These are phyloP conservation scores for Luffia ferchaultella DNA, from an alignment of 2,888 invertebrate species.

Conservation along the genomic window DNA sequence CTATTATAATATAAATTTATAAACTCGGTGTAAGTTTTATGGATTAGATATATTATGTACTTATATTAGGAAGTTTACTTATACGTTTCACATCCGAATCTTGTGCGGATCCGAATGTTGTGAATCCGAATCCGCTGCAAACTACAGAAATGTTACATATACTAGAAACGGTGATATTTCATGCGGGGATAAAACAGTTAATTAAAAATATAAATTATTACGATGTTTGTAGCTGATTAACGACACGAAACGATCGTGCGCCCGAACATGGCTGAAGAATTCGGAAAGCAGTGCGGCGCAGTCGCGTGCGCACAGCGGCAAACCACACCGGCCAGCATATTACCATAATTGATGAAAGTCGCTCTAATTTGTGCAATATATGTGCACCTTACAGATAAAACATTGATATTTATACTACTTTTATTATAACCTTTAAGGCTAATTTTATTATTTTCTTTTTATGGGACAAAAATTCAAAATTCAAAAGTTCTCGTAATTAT, in stretches of 20 bases:
- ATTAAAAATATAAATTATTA: neutral
- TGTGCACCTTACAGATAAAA: slow-evolving; percentile 12
- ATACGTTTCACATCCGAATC: neutral
- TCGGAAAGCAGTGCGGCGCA: slow-evolving; percentile 38
- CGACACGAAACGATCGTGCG: neutral
- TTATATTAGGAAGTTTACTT: neutral
- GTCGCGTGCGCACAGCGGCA: slow-evolving; percentile 30
- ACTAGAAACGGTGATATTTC: neutral
- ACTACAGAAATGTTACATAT: neutral
- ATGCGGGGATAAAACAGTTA: neutral
- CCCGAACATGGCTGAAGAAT: slow-evolving; percentile 23
- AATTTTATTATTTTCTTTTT: no score
- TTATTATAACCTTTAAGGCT: no score
- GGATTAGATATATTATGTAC: neutral
- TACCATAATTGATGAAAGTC: slow-evolving; percentile 63
- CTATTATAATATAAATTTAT: no score
- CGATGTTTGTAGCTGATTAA: neutral
- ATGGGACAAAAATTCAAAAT: no score
- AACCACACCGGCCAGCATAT: slow-evolving; percentile 21
- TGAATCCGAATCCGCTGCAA: no score
- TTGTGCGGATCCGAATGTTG: neutral
- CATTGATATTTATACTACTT: no score
- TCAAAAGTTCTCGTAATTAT: no score
- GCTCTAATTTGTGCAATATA: slow-evolving; percentile 21
- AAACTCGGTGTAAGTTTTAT: no score